These are phyloP conservation scores for Anolis carolinensis DNA, from an alignment of 2,113 vertebrate genomes.

Conservation along the genomic window DNA sequence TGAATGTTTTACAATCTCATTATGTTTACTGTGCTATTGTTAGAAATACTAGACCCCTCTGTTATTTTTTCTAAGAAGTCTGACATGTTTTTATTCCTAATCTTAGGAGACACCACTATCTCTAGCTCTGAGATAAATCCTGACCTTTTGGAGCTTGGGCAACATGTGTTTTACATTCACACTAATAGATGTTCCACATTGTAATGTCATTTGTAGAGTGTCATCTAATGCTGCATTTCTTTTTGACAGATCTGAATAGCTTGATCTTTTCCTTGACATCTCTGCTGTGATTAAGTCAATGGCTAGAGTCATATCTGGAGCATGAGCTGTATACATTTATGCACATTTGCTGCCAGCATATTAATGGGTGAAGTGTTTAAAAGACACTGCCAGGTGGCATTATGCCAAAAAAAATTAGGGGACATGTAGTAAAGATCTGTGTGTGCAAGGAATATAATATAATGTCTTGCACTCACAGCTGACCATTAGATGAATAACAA, in stretches of 20 bases:
- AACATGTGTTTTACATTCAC: constrained; percentile 24
- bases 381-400: background rate
- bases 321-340: constrained; percentile 20
- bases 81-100: constrained; percentile 43
- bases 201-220: constrained; percentile 28
- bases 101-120: background rate
- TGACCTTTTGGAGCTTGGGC: background rate
- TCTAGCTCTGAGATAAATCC: background rate
- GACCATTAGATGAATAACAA: constrained; percentile 1
- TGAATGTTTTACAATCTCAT: background rate
- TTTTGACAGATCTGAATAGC: constrained; percentile 36
- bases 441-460: background rate
- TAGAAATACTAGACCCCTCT: background rate
- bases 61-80: constrained; percentile 10
- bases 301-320: constrained; percentile 12
- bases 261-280: background rate
- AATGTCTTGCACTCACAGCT: background rate
- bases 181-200: constrained; percentile 15
- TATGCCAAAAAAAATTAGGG: background rate
- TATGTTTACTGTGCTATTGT: background rate
- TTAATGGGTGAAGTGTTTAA: constrained; percentile 38
- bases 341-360: constrained; percentile 23
- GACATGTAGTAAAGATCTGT: background rate
- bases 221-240: background rate
- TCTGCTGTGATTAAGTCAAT: constrained; percentile 29